These are phyloP conservation scores for Morinoia aosen DNA, from an alignment of 2,888 invertebrate species.

Conservation along the genomic window DNA sequence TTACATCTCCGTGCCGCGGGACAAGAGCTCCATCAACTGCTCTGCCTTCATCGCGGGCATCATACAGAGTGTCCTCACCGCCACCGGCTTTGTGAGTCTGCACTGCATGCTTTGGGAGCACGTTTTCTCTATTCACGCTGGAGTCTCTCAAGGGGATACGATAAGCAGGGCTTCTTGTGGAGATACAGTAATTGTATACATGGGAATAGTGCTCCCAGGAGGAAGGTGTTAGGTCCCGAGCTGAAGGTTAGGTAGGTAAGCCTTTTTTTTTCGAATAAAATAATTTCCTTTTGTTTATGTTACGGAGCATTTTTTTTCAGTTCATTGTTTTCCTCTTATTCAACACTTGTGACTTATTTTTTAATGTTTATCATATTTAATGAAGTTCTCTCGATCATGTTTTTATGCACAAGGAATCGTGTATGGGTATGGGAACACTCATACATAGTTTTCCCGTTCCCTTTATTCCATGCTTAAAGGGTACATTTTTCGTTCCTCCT, in stretches of 20 bases:
- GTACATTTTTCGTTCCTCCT: too few relatives aligned
- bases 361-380: too few relatives aligned
- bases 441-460: too few relatives aligned
- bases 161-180: background rate
- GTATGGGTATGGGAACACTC: too few relatives aligned
- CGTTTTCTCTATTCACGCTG: slow-evolving; percentile 23
- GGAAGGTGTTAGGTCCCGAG: too few relatives aligned
- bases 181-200: background rate
- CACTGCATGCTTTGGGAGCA: background rate
- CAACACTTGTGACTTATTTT: too few relatives aligned
- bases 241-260: too few relatives aligned
- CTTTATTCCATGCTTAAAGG: too few relatives aligned
- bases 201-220: background rate
- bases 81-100: slow-evolving; percentile 93
- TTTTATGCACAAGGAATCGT: too few relatives aligned
- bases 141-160: background rate
- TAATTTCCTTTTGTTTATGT: too few relatives aligned
- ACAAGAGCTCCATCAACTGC: slow-evolving; percentile 97
- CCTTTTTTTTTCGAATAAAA: too few relatives aligned
- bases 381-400: too few relatives aligned
- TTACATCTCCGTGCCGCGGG: slow-evolving; percentile 97
- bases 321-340: background rate
- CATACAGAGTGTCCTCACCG: slow-evolving; percentile 93
- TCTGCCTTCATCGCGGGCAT: slow-evolving; percentile 99
- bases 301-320: background rate